A percentile compares a stretch with the other conserved stretches of the same genome.
Conservation (phyloP, 2,113 vertebrate genomes). For the Chamaetylas fuelleborni region DNA sequence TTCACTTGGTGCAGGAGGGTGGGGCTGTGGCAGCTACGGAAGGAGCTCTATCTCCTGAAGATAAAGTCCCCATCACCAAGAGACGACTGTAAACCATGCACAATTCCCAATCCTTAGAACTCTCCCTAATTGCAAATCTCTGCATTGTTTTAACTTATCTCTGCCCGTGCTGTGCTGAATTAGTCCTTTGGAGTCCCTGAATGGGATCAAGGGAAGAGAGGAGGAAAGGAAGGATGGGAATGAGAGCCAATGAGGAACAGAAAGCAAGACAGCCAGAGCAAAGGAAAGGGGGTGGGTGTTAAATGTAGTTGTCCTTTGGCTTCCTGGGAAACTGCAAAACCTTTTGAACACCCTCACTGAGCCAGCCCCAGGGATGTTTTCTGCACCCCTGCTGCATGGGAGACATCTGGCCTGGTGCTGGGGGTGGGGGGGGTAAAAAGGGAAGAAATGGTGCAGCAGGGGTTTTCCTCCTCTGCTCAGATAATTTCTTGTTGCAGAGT, state of each 20-base stretch:
- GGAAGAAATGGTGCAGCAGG: not conserved
- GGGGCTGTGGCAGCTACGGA: not conserved
- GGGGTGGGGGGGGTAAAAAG: rapidly evolving
- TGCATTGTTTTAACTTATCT: constrained; percentile 53
- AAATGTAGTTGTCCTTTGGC: not conserved
- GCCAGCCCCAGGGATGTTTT: not conserved
- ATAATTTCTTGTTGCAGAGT: constrained; percentile 23
- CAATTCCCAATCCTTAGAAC: constrained; percentile 6
- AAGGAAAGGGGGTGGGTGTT: not conserved
- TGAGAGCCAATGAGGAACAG: not conserved
- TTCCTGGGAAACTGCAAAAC: not conserved
- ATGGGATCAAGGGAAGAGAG: not conserved
- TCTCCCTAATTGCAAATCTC: constrained; percentile 36
- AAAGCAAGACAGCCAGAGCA: not conserved
- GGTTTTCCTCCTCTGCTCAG: not conserved
- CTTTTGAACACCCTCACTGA: not conserved
- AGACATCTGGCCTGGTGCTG: not conserved
- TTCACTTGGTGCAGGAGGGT: not conserved
- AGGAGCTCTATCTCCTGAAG: not conserved
- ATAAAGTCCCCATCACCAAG: not conserved
- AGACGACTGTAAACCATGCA: not conserved
- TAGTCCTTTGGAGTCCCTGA: constrained; percentile 51
- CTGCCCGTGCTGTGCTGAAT: constrained; percentile 22
- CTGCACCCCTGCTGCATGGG: not conserved
- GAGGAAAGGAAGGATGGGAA: constrained; percentile 7